A percentile compares a stretch with the other conserved stretches of the same genome.
Conservation (phyloP, 1,140 invertebrate genomes). For the Aricia agestis region DNA sequence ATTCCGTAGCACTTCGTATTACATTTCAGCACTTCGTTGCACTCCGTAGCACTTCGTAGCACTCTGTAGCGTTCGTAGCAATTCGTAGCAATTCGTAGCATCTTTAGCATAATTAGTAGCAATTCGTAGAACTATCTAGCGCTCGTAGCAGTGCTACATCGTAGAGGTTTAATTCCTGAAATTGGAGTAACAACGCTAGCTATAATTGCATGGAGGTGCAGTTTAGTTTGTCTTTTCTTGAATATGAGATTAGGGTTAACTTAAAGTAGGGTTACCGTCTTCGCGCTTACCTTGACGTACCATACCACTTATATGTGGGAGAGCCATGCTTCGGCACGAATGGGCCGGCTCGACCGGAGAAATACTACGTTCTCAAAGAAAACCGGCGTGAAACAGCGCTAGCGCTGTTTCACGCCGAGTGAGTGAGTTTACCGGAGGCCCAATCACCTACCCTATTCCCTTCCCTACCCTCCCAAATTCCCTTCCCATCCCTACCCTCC, state of each 20-base stretch:
- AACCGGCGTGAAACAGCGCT: no score
- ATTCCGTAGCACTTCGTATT: no score
- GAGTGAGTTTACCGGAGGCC: no score
- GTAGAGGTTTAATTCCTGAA: neutral
- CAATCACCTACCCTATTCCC: no score
- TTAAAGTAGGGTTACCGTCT: neutral
- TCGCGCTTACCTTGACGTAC: neutral
- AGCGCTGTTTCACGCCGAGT: no score
- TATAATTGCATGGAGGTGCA: constrained; percentile 8
- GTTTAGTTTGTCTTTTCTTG: constrained; percentile 8
- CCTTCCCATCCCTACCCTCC: no score
- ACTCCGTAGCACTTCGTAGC: neutral
- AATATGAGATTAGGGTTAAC: neutral
- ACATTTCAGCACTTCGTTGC: neutral
- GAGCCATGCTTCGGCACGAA: no score
- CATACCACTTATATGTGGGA: no score
- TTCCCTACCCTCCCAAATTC: no score
- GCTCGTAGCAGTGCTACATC: neutral
- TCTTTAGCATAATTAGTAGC: no score
- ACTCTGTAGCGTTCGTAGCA: neutral
- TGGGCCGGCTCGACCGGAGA: no score
- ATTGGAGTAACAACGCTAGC: neutral
- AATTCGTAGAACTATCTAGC: neutral
- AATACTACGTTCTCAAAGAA: no score
- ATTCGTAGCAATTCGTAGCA: neutral